Conservation (phyloP, 2,888 invertebrate genomes). For the Caenorhabditis macrosperma region DNA sequence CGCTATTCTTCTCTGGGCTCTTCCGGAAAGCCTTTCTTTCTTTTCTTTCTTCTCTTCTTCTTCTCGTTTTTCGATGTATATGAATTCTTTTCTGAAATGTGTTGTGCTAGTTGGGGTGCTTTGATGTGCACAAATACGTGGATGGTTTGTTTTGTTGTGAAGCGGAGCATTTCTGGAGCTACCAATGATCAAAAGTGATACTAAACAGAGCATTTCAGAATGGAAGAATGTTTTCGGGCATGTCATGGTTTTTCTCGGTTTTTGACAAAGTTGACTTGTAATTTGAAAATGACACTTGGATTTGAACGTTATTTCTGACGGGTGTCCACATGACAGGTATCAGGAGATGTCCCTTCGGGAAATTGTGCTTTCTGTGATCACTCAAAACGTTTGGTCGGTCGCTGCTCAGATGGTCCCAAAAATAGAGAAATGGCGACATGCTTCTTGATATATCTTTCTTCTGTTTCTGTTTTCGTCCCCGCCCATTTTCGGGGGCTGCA, state of each 20-base stretch:
- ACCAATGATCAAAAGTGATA: slow-evolving; percentile 10
- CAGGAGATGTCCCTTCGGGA: neutral
- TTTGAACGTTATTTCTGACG: neutral
- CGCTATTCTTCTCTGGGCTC: too few species aligned
- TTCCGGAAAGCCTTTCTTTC: neutral
- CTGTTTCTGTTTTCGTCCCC: slow-evolving; percentile 51
- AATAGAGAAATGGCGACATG: slow-evolving; percentile 41
- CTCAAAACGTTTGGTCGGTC: neutral
- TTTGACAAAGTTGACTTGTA: neutral
- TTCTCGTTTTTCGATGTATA: slow-evolving; percentile 44
- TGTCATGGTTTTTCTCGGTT: neutral
- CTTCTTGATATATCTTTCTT: slow-evolving; percentile 50
- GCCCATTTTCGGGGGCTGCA: slow-evolving; percentile 46
- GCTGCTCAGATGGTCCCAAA: slow-evolving; percentile 6
- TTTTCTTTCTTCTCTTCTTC: slow-evolving; percentile 23
- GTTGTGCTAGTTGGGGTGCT: slow-evolving; percentile 34
- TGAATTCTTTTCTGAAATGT: slow-evolving; percentile 49
- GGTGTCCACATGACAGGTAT: too few species aligned
- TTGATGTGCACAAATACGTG: slow-evolving; percentile 34
- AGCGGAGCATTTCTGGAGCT: neutral
- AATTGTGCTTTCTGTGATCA: neutral
- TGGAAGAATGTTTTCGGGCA: neutral
- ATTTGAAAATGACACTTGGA: neutral
- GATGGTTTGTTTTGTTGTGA: slow-evolving; percentile 45
- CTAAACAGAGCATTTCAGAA: slow-evolving; percentile 2